Evolutionary conservation across 2,797 vertebrate species (phyloP), one percentile per base, ranked within the genome.

Genomic region (Alosa sapidissima): DNA sequence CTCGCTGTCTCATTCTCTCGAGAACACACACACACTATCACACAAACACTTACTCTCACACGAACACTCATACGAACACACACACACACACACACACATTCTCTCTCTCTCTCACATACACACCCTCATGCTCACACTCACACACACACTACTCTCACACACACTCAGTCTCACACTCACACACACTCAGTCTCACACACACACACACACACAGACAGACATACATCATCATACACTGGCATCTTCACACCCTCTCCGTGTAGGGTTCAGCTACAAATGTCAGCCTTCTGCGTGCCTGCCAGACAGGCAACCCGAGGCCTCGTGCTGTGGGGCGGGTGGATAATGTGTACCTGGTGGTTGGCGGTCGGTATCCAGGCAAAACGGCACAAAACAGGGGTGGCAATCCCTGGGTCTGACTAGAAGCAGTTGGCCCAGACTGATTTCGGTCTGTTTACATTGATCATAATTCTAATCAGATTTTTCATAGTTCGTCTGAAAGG

Each of bases 381-480:
- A 75, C 33, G 1, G 13, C 68, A 41, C 36, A 28, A 75, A 41
- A 75, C 33, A 75, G 36, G 68, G 19, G 33, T 45, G 68, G 13
- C 14, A 33, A 75, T 75, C 33, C 68, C 33, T 75, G 33, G 68
- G 68, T 41, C 68, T 75, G 68, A 75, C 68, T 14, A 49, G 83
- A 65, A 86, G 75, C 28, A 54, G 16, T 16, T 81, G 47, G 82
- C 36, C 52, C 33, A 52, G 81, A 48, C 68, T 28, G 82, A 48
- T 41, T 21, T 16, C 28, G 28, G 36, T 48, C n/a, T 28, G 62
- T 85, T 88, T 68, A 88, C 81, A 33, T 16, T 81, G 7, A 81
- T 87, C 51, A 60, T 58, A 85, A 87, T 82, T 83, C 49, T 54
- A 84, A 86, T 72, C 84, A 75, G 86, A 86, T 83, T 81, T 49